Conservation (phyloP, 2,888 invertebrate species). For the Cephus nigrinus region DNA sequence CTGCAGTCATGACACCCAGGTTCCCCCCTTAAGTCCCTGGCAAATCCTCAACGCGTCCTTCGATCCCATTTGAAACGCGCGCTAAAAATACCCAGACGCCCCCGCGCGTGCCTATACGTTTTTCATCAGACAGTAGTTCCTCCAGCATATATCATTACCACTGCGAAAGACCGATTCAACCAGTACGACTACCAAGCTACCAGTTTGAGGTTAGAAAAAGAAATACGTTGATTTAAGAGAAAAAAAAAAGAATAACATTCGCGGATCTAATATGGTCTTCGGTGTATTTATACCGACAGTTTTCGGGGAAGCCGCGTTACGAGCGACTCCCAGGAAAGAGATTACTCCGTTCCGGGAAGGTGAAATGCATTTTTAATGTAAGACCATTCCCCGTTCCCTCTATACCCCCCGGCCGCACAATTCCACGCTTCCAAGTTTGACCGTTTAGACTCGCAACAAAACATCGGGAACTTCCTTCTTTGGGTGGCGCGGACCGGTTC, state of each 20-base stretch:
- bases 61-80: neutral
- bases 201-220: neutral
- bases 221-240: neutral
- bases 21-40: neutral
- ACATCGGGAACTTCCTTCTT: neutral
- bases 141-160: neutral
- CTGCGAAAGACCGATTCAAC: neutral
- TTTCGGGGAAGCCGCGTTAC: constrained; percentile 1
- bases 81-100: neutral
- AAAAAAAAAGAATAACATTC: neutral
- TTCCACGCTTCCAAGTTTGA: neutral
- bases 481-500: neutral
- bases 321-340: constrained; percentile 14
- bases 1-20: neutral
- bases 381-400: neutral
- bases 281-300: neutral
- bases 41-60: neutral
- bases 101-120: neutral
- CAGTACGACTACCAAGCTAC: neutral
- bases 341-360: constrained; percentile 9
- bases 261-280: neutral
- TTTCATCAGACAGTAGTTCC: neutral
- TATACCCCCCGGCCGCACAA: neutral
- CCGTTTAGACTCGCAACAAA: neutral
- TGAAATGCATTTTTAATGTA: constrained; percentile 19